Conservation (phyloP, 2,888 invertebrate species). For the Lycocerus yunnanus region DNA sequence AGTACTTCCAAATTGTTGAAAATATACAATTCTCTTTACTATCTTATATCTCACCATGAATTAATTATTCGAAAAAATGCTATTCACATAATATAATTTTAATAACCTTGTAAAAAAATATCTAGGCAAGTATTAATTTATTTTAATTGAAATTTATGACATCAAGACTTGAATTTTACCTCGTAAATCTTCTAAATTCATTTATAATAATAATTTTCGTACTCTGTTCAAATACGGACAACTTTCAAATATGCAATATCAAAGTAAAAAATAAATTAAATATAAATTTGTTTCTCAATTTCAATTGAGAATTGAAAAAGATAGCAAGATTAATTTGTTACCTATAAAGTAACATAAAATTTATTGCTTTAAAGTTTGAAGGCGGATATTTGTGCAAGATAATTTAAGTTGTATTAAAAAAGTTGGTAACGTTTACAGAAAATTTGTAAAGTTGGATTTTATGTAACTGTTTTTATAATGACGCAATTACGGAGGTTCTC, state of each 20-base stretch:
- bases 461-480: background rate
- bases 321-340: background rate
- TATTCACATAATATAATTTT: background rate
- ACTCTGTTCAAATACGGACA: background rate
- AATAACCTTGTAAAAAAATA: background rate
- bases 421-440: background rate
- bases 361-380: background rate
- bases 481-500: background rate
- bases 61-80: conserved; percentile 3
- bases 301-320: background rate
- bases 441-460: background rate
- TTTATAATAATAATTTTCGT: background rate
- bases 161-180: background rate
- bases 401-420: background rate
- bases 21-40: conserved; percentile 8
- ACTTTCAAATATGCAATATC: background rate
- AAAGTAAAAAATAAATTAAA: background rate
- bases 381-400: background rate
- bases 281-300: background rate
- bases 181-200: background rate
- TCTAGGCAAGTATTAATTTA: background rate
- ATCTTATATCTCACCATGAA: background rate
- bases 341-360: background rate
- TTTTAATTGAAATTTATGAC: background rate
- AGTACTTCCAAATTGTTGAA: conserved; percentile 4